Evolutionary conservation across 92 coral and sea anemone genomes (phyloP).

Genomic region (Actinernus sp.): DNA sequence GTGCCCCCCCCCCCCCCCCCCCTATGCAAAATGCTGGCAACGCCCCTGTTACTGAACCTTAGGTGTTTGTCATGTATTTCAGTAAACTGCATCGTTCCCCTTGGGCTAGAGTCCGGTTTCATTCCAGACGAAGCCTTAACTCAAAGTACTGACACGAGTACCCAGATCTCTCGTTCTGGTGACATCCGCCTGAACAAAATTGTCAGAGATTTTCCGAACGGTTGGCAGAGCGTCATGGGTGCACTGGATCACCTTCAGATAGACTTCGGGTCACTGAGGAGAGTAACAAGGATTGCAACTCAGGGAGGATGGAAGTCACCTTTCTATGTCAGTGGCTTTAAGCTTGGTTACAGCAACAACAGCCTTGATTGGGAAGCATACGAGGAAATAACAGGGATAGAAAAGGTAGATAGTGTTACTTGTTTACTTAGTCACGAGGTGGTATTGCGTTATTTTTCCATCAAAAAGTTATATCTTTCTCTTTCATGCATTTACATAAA

Average conservation of each 20-base stretch:
- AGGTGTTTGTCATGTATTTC: not conserved
- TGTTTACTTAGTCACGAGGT: not conserved
- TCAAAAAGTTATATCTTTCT: too few species aligned
- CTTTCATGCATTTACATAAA: too few species aligned
- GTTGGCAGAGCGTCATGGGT: constrained; percentile 76
- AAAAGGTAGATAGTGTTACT: not conserved
- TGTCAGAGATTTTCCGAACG: constrained; percentile 32
- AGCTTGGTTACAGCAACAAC: constrained; percentile 74
- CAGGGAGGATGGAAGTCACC: constrained; percentile 59
- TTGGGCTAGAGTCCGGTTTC: constrained; percentile 92
- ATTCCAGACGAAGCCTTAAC: constrained; percentile 80
- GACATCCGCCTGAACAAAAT: constrained; percentile 81
- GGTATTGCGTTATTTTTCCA: not conserved
- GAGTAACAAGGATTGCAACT: constrained; percentile 71
- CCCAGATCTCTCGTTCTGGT: constrained; percentile 11
- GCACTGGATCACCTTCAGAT: constrained; percentile 70
- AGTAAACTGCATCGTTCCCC: constrained; percentile 79
- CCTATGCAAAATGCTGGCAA: too few species aligned
- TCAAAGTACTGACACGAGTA: constrained; percentile 48
- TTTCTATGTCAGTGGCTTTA: constrained; percentile 62
- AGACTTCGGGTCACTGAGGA: constrained; percentile 76
- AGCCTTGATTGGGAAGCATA: constrained; percentile 74
- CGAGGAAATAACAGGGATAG: too few species aligned
- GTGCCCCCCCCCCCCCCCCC: too few species aligned
- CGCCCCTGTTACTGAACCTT: not conserved